Conservation (phyloP, 2,113 vertebrate genomes). For the Rhipidura dahli region DNA sequence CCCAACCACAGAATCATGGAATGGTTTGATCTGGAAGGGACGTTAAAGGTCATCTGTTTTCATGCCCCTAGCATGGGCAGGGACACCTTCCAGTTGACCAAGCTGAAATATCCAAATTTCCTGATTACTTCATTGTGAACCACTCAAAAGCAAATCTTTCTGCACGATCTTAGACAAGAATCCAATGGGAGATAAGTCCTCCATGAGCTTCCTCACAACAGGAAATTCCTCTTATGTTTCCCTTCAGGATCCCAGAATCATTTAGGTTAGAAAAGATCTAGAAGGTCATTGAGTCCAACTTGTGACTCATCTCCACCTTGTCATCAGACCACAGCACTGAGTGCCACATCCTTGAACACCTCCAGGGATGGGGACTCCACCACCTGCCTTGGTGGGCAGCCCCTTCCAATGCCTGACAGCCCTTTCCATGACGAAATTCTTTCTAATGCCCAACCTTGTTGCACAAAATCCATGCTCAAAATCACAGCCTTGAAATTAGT, state of each 20-base stretch:
- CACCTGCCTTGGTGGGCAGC: background rate
- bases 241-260: background rate
- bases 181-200: background rate
- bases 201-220: background rate
- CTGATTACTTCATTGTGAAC: background rate
- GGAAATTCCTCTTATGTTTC: background rate
- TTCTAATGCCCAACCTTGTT: background rate
- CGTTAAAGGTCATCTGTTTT: background rate
- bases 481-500: background rate
- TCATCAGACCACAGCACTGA: background rate
- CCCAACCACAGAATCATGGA: fast-evolving
- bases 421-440: background rate
- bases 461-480: background rate
- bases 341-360: background rate
- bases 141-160: background rate
- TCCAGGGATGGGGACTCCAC: background rate
- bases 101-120: background rate
- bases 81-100: background rate
- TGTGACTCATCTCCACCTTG: background rate
- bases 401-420: background rate
- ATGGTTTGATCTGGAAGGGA: background rate
- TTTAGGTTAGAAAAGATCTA: background rate
- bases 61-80: background rate
- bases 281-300: too few species aligned
- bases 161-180: background rate